Conservation (phyloP, 2,888 invertebrate species). For the Aleiodes alternator region DNA sequence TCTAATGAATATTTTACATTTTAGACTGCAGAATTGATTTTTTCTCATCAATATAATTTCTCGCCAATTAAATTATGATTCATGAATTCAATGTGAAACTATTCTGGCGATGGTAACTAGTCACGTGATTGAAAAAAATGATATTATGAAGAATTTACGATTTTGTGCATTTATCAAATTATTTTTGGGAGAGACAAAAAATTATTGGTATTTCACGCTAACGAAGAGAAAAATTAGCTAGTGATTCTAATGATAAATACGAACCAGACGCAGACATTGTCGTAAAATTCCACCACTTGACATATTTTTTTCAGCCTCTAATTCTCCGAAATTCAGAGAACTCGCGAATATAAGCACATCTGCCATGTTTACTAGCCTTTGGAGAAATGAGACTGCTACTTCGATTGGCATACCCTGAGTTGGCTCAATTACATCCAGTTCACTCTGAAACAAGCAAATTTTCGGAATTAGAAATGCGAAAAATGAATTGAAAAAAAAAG, state of each 20-base stretch:
- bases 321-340: slow-evolving; percentile 96
- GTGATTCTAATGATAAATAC: slow-evolving; percentile 62
- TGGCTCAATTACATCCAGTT: slow-evolving; percentile 98
- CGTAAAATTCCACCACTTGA: slow-evolving; percentile 98
- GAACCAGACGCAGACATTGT: slow-evolving; percentile 95
- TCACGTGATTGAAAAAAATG: neutral
- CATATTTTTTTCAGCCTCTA: slow-evolving; percentile 99
- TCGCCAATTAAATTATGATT: slow-evolving; percentile 1
- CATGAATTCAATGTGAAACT: neutral
- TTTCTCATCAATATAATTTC: neutral
- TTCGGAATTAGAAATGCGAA: slow-evolving; percentile 13
- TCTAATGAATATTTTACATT: slow-evolving; percentile 19
- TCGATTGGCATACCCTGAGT: slow-evolving; percentile 99
- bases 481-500: neutral
- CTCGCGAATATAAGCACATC: slow-evolving; percentile 99
- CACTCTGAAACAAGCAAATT: slow-evolving; percentile 83
- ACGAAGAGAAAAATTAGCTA: slow-evolving; percentile 10
- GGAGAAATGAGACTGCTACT: slow-evolving; percentile 98
- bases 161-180: slow-evolving; percentile 7
- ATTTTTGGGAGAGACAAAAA: neutral
- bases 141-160: neutral
- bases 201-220: slow-evolving; percentile 23
- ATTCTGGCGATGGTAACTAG: slow-evolving; percentile 10
- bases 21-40: neutral
- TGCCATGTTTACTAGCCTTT: slow-evolving; percentile 98